phyloP scores from a whole-genome alignment of 2,113 vertebrate species.

The Conger conger region DNA sequence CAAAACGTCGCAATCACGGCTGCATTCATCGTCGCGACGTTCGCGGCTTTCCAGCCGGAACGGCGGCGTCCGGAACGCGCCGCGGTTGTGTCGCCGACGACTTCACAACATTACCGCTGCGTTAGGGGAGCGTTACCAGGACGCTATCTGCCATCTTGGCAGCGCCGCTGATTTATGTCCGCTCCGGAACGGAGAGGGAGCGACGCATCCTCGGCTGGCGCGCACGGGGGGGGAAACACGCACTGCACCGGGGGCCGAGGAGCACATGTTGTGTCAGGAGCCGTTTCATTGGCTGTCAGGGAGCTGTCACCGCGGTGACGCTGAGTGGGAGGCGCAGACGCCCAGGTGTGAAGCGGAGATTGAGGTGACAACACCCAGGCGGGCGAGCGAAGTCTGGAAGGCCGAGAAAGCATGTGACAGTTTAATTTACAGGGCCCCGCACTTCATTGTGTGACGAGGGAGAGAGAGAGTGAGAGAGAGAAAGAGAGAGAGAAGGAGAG shows the following conservation, averaged over 20 bases:
- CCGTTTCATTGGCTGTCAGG: not conserved
- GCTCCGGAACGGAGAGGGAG: not conserved
- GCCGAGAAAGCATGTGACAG: constrained; percentile 37
- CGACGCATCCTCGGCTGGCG: not conserved
- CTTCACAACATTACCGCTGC: not conserved
- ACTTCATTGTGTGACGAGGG: not conserved
- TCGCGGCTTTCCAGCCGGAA: not conserved
- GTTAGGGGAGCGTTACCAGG: not conserved
- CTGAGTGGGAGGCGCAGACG: constrained; percentile 20
- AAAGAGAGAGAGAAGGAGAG: too few species aligned
- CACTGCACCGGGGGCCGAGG: not conserved
- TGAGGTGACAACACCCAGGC: not conserved
- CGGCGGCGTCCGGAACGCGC: not conserved
- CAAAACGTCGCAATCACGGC: not conserved
- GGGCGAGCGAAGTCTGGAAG: constrained; percentile 9
- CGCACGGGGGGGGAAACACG: not conserved
- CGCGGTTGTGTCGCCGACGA: not conserved
- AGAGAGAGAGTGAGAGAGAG: not conserved
- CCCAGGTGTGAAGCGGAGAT: not conserved
- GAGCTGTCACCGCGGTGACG: not conserved
- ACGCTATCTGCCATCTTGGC: not conserved
- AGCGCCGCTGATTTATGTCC: not conserved
- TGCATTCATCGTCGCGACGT: not conserved
- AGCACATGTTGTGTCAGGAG: constrained; percentile 22
- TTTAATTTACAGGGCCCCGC: constrained; percentile 36